These are phyloP conservation scores for Anarrhichthys ocellatus DNA, from an alignment of 2,113 vertebrate genomes.

Conservation along the genomic window DNA sequence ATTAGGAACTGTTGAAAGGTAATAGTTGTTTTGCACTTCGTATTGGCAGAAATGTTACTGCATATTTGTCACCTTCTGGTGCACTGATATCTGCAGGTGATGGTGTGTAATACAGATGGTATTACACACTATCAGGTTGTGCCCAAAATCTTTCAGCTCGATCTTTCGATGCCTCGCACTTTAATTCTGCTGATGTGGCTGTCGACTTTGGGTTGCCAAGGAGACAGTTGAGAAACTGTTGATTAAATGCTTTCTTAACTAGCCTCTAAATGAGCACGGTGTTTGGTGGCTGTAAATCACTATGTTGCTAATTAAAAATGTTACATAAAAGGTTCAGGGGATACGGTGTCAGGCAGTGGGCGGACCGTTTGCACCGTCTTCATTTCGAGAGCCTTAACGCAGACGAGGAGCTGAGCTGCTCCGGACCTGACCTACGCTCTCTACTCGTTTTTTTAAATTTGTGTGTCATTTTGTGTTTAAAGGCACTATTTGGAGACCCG, in stretches of 20 bases:
- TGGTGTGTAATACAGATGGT: too few species aligned
- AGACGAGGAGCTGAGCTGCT: conserved; percentile 2
- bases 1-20: background rate
- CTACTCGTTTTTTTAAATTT: background rate
- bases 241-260: conserved; percentile 28
- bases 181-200: conserved; percentile 34
- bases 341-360: conserved; percentile 53
- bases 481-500: conserved; percentile 81
- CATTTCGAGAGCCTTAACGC: conserved; percentile 37
- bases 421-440: background rate
- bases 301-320: conserved; percentile 69
- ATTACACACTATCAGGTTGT: conserved; percentile 42
- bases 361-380: conserved; percentile 33
- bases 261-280: conserved; percentile 27
- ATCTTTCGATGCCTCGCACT: conserved; percentile 10
- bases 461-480: conserved; percentile 5
- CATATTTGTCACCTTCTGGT: background rate
- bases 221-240: background rate
- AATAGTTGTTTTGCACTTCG: background rate
- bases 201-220: background rate
- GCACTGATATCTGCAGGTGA: conserved; percentile 2
- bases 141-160: conserved; percentile 19
- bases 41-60: background rate
- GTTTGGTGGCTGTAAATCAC: conserved; percentile 46
- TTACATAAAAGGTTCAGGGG: conserved; percentile 59